Base-by-base conservation (phyloP, 2,113 vertebrate genomes). In the Romanogobio albipinnatus region DNA sequence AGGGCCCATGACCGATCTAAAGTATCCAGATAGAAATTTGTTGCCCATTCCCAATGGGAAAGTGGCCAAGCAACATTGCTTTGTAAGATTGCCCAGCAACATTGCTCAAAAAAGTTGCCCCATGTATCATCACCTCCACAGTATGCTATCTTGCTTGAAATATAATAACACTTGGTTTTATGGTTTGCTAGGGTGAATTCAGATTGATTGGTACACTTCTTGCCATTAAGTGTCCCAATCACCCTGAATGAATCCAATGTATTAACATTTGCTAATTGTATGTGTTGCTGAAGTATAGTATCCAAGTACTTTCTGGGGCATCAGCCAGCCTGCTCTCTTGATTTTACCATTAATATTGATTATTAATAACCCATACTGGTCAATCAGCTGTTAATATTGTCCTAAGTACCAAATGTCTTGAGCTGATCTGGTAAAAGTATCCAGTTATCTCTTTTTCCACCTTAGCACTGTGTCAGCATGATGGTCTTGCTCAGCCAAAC, bases 381-480 rank as follows among this genome's bases (percentile, higher is more conserved):
- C 45, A 1, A 39, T 77, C 81, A 59, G 58, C 14, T 22, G 47
- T 49, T 26, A 29, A 83, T 74, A 26, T 15, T 74, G 17, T 36
- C 15, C 76, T 11, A 79, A 83, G 49, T 39, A 61, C n/a, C 81
- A 26, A 13, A 53, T 51, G 47, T 26, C 45, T 26, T 33, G 13
- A 47, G 22, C 33, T 84, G n/a, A 17, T 58, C 22, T 71, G 29
- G 9, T 56, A 59, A 79, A 29, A 36, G 33, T 9, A 59, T 86
- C 76, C 74, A 75, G 74, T 84, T 77, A 45, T 66, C 10, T 81
- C 47, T 51, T 53, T 86, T 76, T 81, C 56, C 76, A 79, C 73
- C 84, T 73, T 19, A 81, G 43, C 43, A 64, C 39, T 13, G 77
- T 74, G 87, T 84, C 70, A 74, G 85, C 78, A 39, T 85, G 87